Base-by-base conservation (phyloP, 2,797 vertebrate species). In the Euthynnus affinis region DNA sequence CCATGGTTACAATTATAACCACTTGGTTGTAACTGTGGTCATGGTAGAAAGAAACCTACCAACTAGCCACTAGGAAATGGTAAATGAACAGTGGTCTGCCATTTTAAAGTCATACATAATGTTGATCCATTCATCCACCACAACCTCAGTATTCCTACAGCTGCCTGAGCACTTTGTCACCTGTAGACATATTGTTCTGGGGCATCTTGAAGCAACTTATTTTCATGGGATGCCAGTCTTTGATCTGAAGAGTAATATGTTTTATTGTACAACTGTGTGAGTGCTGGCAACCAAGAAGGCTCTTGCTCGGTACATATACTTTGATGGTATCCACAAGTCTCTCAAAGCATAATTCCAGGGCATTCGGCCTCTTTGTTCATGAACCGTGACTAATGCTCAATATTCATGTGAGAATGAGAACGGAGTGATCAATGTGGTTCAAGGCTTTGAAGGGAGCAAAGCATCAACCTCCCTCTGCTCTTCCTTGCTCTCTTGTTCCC, bases 351-450 rank as follows among this genome's bases (percentile, higher is more conserved):
- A 40, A 75, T 84, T 78, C 20, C 63, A 55, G 52, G 49, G 60
- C 48, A 49, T 70, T 77, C 3, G 5, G 66, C 77, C 52, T 78
- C 77, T 85, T 80, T 88, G 80, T 81, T 83, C 75, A 74, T 85
- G 77, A 84, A 76, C 73, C 15, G 6, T 85, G 71, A 87, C 82
- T 86, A 89, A 90, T 59, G 72, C 71, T 84, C 76, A 77, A 81
- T 90, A 87, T 90, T 84, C 78, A 82, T 86, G 68, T 89, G 74
- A 78, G 61, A 85, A 78, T 4, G 63, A 81, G 71, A 85, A 66
- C 2, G 1, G 51, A 78, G 60, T 75, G 79, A 91, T 90, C 87
- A 85, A 74, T 90, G 80, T 48, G 74, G 77, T 82, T 82, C 63
- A 80, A 74, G 73, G 81, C 84, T 89, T 81, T 85, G 79, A 87